Percentiles rank a stretch among this genome's conserved stretches.
These are phyloP conservation scores for Neodontobutis hainanensis DNA, from an alignment of 2,113 vertebrate species.

Conservation along the genomic window DNA sequence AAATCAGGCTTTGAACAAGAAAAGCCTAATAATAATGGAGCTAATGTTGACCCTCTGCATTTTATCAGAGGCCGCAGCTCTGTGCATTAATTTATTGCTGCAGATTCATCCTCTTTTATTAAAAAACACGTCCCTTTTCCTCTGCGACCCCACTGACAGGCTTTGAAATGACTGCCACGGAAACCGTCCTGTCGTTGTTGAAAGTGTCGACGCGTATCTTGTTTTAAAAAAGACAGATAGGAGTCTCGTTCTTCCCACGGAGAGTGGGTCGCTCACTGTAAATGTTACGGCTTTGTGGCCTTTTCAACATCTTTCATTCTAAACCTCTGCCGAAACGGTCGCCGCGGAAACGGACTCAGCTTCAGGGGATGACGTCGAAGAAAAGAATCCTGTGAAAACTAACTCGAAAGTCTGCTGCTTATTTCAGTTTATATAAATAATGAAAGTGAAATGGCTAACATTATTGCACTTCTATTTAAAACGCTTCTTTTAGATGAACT, in stretches of 20 bases:
- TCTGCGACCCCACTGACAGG: no score
- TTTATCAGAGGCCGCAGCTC: background rate
- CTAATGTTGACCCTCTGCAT: background rate
- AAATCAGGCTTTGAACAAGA: background rate
- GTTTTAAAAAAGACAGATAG: background rate
- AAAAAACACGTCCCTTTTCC: background rate
- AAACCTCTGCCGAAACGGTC: background rate
- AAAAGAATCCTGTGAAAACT: no score
- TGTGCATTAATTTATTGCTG: background rate
- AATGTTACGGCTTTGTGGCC: conserved; percentile 29
- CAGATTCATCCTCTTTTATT: background rate
- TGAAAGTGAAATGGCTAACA: no score
- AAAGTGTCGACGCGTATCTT: background rate
- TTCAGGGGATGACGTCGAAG: background rate
- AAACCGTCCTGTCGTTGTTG: background rate
- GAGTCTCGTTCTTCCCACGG: background rate
- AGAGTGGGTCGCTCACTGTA: conserved; percentile 14
- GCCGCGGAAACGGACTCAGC: background rate
- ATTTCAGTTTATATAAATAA: no score
- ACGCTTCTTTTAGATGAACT: no score
- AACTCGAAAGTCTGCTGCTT: no score
- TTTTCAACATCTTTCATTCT: background rate
- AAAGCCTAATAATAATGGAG: background rate
- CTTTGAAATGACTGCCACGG: background rate
- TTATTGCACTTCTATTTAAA: no score